Evolutionary conservation across 2,797 vertebrate species (phyloP).

Genomic region (Chloroceryle inda): DNA sequence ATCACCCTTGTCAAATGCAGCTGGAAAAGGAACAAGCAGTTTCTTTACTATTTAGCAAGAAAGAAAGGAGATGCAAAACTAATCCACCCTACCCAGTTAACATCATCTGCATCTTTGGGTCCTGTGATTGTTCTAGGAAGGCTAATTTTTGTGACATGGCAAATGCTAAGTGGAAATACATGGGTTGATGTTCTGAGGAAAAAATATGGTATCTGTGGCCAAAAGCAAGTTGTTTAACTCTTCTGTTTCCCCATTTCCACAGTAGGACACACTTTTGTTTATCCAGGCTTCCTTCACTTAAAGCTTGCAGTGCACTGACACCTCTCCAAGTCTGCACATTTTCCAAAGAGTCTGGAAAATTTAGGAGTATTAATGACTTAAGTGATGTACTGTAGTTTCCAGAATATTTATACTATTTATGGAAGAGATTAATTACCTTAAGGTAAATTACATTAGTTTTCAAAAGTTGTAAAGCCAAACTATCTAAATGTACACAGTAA

Average conservation of each 20-base stretch:
- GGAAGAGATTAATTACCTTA: neutral
- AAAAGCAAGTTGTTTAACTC: neutral
- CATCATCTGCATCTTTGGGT: neutral
- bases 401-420: neutral
- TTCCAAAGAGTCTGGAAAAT: neutral
- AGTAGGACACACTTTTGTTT: neutral
- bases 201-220: neutral
- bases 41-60: conserved; percentile 53
- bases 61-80: conserved; percentile 13
- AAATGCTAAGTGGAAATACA: neutral
- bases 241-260: neutral
- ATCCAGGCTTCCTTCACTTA: neutral
- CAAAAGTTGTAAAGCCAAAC: neutral
- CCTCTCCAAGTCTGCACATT: neutral
- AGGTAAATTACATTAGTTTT: neutral
- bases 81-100: conserved; percentile 13
- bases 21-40: conserved; percentile 77
- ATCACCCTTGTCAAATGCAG: conserved; percentile 95
- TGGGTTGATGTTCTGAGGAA: neutral
- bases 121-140: neutral
- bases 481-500: neutral
- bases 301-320: neutral
- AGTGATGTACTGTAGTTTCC: neutral
- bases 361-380: neutral
- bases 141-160: neutral